Conservation (phyloP, 2,797 vertebrate species). For the Anolis apletophallus region DNA sequence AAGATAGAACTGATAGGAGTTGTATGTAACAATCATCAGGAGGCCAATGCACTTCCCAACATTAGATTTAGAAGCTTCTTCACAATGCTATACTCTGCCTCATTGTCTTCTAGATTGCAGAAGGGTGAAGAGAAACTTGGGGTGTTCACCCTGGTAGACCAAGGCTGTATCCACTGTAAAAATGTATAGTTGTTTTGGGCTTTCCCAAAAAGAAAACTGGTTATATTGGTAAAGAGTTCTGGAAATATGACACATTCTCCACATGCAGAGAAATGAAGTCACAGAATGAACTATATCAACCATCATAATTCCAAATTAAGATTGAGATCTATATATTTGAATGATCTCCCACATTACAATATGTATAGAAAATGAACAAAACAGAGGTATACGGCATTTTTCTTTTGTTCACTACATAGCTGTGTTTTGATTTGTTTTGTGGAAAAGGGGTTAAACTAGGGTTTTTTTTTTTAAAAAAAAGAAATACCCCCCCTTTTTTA, state of each 20-base stretch:
- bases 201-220: not conserved
- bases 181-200: not conserved
- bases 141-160: not conserved
- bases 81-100: not conserved
- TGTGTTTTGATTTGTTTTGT: not conserved
- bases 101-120: not conserved
- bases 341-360: not conserved
- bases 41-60: not conserved
- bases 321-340: not conserved
- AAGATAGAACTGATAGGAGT: not conserved
- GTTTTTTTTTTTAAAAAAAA: not conserved
- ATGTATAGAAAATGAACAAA: not conserved
- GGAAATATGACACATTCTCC: not conserved
- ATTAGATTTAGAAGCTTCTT: not conserved
- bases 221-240: not conserved
- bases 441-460: not conserved
- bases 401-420: not conserved
- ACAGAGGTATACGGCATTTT: not conserved
- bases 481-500: not conserved
- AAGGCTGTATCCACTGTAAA: not conserved
- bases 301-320: not conserved
- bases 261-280: not conserved
- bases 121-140: not conserved
- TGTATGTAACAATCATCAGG: not conserved
- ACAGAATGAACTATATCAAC: not conserved